Conservation (phyloP, 2,888 invertebrate genomes). For the Dryomyza anilis region DNA sequence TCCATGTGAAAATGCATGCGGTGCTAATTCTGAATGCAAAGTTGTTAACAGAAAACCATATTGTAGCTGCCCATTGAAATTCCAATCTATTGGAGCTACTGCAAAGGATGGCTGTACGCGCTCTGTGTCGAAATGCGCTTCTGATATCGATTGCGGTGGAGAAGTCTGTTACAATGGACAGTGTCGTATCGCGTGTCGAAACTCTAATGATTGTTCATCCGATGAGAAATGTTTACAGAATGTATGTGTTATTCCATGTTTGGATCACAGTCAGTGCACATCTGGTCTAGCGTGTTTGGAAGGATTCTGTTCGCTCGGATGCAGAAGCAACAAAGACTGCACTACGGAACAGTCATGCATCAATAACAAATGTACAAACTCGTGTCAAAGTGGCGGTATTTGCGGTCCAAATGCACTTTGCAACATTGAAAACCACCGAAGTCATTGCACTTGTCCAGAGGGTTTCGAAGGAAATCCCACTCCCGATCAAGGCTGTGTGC, state of each 20-base stretch:
- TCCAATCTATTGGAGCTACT: slow-evolving; percentile 70
- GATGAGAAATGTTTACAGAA: slow-evolving; percentile 81
- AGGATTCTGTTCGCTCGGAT: slow-evolving; percentile 82
- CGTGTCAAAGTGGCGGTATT: slow-evolving; percentile 75
- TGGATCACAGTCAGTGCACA: slow-evolving; percentile 80
- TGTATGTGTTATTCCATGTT: slow-evolving; percentile 80
- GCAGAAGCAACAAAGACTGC: slow-evolving; percentile 83
- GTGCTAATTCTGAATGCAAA: slow-evolving; percentile 79
- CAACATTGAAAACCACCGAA: slow-evolving; percentile 74
- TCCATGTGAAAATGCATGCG: slow-evolving; percentile 83
- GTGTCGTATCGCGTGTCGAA: slow-evolving; percentile 81
- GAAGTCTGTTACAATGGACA: slow-evolving; percentile 82
- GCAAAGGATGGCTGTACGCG: slow-evolving; percentile 76
- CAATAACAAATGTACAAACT: slow-evolving; percentile 82
- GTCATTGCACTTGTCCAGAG: slow-evolving; percentile 79
- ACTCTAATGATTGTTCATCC: slow-evolving; percentile 75
- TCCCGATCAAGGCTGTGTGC: slow-evolving; percentile 86
- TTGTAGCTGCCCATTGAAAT: slow-evolving; percentile 80
- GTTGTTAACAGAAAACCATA: slow-evolving; percentile 76
- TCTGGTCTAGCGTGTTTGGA: slow-evolving; percentile 79
- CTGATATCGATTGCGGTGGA: slow-evolving; percentile 78
- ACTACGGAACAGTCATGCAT: slow-evolving; percentile 77
- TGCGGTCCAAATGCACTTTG: slow-evolving; percentile 88
- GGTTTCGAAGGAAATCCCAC: slow-evolving; percentile 88
- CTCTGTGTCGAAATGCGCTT: slow-evolving; percentile 68